Percentiles rank a stretch among this genome's conserved stretches.
Conservation (phyloP, 2,888 invertebrate genomes). For the Drosophila gaucha region DNA sequence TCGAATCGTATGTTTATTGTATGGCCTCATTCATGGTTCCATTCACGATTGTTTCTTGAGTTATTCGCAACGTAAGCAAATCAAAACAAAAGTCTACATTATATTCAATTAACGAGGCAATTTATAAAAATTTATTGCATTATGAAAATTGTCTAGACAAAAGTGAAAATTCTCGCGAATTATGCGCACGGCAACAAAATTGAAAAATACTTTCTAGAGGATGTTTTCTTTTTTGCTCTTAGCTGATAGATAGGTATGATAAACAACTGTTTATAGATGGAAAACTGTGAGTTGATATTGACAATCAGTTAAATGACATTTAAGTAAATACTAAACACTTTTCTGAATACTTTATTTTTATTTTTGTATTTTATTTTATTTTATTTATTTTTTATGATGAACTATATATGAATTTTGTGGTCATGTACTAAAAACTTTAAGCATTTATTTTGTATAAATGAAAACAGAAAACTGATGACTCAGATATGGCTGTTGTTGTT, state of each 20-base stretch:
- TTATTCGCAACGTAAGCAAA: slow-evolving; percentile 32
- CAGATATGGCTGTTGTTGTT: slow-evolving; percentile 34
- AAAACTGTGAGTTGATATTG: background rate
- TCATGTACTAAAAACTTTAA: slow-evolving; percentile 24
- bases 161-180: slow-evolving; percentile 40
- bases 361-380: no score
- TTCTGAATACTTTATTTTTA: no score
- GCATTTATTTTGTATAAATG: slow-evolving; percentile 17
- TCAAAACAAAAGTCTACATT: slow-evolving; percentile 56
- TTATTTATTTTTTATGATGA: slow-evolving; percentile 8
- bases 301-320: background rate
- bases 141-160: slow-evolving; percentile 46
- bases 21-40: slow-evolving; percentile 36
- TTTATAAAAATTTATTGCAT: slow-evolving; percentile 52
- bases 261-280: background rate
- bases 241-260: background rate
- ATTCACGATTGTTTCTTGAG: slow-evolving; percentile 43
- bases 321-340: background rate
- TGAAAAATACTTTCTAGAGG: slow-evolving; percentile 2
- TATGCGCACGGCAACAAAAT: slow-evolving; percentile 34
- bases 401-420: slow-evolving; percentile 9
- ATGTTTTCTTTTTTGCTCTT: background rate
- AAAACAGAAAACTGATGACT: slow-evolving; percentile 60
- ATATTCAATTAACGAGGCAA: slow-evolving; percentile 49
- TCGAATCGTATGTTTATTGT: slow-evolving; percentile 41